Conservation (phyloP, 1,140 invertebrate species). For the Drosophila biarmipes region DNA sequence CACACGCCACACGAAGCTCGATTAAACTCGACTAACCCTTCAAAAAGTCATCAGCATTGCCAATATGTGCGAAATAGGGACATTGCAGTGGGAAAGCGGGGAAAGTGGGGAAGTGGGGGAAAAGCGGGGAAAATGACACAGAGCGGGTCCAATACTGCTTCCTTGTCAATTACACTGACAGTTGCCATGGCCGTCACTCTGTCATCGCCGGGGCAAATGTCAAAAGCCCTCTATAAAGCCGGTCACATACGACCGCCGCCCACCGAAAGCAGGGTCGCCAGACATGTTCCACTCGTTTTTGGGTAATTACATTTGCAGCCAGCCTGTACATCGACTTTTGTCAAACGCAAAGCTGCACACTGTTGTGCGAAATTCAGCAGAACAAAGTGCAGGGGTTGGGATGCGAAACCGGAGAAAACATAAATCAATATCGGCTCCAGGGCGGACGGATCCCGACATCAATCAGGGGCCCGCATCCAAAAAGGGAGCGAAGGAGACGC, state of each 20-base stretch:
- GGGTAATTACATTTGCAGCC: constrained; percentile 71
- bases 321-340: constrained; percentile 63
- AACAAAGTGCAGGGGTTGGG: constrained; percentile 12
- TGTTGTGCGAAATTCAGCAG: constrained; percentile 62
- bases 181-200: constrained; percentile 53
- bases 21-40: constrained; percentile 38
- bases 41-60: constrained; percentile 51
- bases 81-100: background rate
- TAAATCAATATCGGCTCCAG: constrained; percentile 64
- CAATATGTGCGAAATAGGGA: constrained; percentile 43
- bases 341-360: constrained; percentile 67
- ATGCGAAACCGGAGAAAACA: constrained; percentile 57
- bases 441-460: constrained; percentile 56
- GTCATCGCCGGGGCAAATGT: constrained; percentile 43
- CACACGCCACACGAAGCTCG: constrained; percentile 5
- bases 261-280: constrained; percentile 3
- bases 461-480: constrained; percentile 56
- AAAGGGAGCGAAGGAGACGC: constrained; percentile 11
- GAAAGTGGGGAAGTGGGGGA: too few relatives aligned
- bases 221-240: constrained; percentile 28
- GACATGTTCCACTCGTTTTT: constrained; percentile 54
- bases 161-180: constrained; percentile 71
- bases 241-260: constrained; percentile 5
- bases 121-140: constrained; percentile 12
- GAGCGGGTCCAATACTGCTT: constrained; percentile 38